These are phyloP conservation scores for Datnioides undecimradiatus DNA, from an alignment of 2,113 vertebrate genomes.

Conservation along the genomic window DNA sequence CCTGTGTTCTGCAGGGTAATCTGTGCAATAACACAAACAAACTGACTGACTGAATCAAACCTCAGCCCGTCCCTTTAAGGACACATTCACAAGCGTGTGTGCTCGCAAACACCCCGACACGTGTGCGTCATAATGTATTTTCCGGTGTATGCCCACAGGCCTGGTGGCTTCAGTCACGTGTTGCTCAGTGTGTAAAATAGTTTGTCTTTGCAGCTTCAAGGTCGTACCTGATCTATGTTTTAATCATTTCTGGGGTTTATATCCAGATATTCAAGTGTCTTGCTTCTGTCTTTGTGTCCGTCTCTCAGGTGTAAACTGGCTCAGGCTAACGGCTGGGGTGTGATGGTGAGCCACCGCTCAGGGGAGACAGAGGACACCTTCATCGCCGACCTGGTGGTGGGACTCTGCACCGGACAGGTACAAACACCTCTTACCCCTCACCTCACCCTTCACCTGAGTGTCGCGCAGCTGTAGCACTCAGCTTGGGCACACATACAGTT, in stretches of 20 bases:
- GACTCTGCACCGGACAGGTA: conserved; percentile 87
- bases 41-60: no score
- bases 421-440: no score
- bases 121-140: not conserved
- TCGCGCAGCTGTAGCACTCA: no score
- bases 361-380: conserved; percentile 87
- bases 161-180: no score
- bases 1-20: no score
- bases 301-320: conserved; percentile 83
- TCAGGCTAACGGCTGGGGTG: conserved; percentile 85
- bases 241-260: no score
- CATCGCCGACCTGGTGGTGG: conserved; percentile 86
- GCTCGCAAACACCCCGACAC: not conserved
- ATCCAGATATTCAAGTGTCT: no score
- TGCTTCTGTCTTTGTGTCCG: not conserved
- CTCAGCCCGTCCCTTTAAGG: fast-evolving
- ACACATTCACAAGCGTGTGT: not conserved
- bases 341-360: conserved; percentile 87
- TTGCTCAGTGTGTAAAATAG: not conserved
- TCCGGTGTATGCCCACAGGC: no score
- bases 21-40: no score
- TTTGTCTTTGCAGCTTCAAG: not conserved
- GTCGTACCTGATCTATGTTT: not conserved
- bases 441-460: no score
- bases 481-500: no score